phyloP scores from a whole-genome alignment of 2,113 vertebrate species.

The Epinephelus moara region DNA sequence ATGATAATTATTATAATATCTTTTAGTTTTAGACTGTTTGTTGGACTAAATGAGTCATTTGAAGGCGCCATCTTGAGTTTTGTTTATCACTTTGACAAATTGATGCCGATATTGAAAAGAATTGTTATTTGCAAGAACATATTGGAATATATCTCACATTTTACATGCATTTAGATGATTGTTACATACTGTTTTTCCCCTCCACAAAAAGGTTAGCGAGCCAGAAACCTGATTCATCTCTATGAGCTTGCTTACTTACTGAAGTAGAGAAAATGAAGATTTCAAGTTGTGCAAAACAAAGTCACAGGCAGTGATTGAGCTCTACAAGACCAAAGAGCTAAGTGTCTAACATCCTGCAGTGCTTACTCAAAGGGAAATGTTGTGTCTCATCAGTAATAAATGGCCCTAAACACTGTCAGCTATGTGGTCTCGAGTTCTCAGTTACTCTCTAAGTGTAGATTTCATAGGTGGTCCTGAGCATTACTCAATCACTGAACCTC shows the following conservation, averaged over 20 bases:
- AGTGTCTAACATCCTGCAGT: not conserved
- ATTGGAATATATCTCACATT: not conserved
- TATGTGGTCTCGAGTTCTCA: not conserved
- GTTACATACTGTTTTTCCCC: not conserved
- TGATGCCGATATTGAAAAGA: no score
- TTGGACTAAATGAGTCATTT: no score
- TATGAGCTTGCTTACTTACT: no score
- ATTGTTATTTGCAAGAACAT: not conserved
- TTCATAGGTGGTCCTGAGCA: constrained; percentile 29
- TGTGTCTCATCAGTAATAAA: constrained; percentile 37
- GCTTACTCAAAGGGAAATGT: constrained; percentile 13
- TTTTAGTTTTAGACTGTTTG: not conserved
- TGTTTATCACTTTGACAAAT: no score
- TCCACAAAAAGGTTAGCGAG: no score
- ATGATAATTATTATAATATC: not conserved
- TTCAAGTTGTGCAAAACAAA: not conserved
- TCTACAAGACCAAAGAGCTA: no score
- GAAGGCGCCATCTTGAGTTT: not conserved
- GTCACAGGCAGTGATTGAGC: not conserved
- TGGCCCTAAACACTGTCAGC: constrained; percentile 17
- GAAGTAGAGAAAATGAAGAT: not conserved
- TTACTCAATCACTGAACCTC: constrained; percentile 1
- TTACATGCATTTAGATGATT: not conserved
- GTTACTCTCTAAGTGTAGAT: constrained; percentile 1
- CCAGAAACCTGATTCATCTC: no score